Conservation (phyloP, 2,797 vertebrate species). For the Microhierax caerulescens region DNA sequence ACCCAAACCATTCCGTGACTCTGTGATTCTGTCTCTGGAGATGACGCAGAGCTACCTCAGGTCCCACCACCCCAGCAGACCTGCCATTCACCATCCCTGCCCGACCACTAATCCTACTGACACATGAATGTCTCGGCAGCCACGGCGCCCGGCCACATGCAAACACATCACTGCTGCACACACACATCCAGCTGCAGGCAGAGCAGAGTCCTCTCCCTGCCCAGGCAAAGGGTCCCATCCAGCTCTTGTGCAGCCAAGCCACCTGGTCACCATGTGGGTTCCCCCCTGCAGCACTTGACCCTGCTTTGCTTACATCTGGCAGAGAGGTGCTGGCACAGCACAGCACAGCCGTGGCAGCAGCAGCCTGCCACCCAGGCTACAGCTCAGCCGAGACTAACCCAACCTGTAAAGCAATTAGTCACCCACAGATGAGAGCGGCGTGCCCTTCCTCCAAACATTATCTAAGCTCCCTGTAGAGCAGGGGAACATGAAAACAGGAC, state of each 20-base stretch:
- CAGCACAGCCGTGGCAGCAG: background rate
- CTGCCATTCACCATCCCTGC: background rate
- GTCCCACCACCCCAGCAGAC: background rate
- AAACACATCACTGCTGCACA: background rate
- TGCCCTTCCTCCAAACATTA: background rate
- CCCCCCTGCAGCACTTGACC: background rate
- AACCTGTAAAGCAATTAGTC: slow-evolving; percentile 40
- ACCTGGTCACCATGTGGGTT: rapidly evolving
- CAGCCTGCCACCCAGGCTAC: background rate
- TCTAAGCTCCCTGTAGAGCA: background rate
- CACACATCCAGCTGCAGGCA: background rate
- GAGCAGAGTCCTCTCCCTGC: background rate
- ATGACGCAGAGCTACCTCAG: background rate
- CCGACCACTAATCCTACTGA: rapidly evolving
- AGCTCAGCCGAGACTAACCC: background rate
- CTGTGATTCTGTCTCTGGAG: background rate
- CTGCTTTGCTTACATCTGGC: background rate
- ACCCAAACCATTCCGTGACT: no score
- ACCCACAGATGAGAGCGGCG: background rate
- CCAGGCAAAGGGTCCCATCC: rapidly evolving
- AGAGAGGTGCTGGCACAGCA: background rate
- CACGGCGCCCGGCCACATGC: rapidly evolving
- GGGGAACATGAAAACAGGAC: background rate
- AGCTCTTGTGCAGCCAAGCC: background rate
- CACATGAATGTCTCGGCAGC: background rate